Conservation (phyloP, 1,140 invertebrate species). For the Lordiphosa collinella region DNA sequence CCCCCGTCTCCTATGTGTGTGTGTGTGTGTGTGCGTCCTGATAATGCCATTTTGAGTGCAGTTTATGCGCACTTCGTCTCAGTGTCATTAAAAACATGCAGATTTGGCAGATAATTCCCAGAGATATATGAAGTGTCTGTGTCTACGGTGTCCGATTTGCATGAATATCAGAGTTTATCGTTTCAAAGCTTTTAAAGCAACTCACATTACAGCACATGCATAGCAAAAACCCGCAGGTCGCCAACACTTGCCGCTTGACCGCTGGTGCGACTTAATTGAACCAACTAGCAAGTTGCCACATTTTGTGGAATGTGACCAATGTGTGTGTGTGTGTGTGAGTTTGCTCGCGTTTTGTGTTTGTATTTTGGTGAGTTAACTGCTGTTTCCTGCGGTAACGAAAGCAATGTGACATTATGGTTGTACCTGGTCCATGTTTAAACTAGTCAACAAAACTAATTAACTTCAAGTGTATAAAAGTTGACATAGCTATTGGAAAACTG, state of each 20-base stretch:
- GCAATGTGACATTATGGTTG: slow-evolving; percentile 2
- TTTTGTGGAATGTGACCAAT: slow-evolving; percentile 4
- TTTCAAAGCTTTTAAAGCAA: slow-evolving; percentile 5
- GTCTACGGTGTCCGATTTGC: slow-evolving; percentile 30
- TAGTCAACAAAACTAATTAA: no score
- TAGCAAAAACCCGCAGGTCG: background rate
- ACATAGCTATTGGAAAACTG: no score
- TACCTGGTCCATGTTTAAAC: background rate
- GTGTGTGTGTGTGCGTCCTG: slow-evolving; percentile 17
- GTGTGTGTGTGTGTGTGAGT: background rate
- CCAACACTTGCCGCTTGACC: slow-evolving; percentile 6
- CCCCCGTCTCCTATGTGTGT: background rate
- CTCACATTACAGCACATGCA: slow-evolving; percentile 9
- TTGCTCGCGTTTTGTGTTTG: slow-evolving; percentile 2
- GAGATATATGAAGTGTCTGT: slow-evolving; percentile 55
- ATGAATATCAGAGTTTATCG: slow-evolving; percentile 22
- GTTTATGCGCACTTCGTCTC: slow-evolving; percentile 69
- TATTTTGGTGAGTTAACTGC: background rate
- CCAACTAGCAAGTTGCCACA: slow-evolving; percentile 32
- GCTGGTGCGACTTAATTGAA: slow-evolving; percentile 27
- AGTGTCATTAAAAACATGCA: slow-evolving; percentile 69
- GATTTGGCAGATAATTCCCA: slow-evolving; percentile 52
- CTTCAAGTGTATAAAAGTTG: no score
- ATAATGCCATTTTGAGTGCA: slow-evolving; percentile 70
- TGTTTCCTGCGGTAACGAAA: background rate